Conservation (phyloP, 2,888 invertebrate genomes). For the Ommatoiulus sabulosus region DNA sequence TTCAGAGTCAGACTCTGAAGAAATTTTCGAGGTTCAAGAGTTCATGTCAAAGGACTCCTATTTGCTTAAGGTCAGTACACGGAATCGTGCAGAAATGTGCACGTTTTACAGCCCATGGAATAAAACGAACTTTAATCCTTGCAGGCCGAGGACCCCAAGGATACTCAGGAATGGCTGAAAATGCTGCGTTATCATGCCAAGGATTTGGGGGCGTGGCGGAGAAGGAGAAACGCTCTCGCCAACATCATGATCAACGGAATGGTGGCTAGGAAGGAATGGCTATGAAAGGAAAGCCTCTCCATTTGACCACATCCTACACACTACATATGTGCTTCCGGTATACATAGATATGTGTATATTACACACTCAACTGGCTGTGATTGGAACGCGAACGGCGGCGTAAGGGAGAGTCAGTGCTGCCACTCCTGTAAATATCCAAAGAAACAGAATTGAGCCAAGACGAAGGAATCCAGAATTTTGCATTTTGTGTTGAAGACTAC, state of each 20-base stretch:
- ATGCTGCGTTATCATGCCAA: slow-evolving; percentile 91
- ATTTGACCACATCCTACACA: slow-evolving; percentile 9
- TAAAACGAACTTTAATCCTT: slow-evolving; percentile 4
- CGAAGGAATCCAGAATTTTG: background rate
- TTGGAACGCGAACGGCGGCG: background rate
- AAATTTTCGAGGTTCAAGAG: slow-evolving; percentile 96
- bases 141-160: slow-evolving; percentile 89
- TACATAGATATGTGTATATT: slow-evolving; percentile 25
- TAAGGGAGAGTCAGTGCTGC: background rate
- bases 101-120: background rate
- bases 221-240: slow-evolving; percentile 91
- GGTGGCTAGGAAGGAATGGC: slow-evolving; percentile 59
- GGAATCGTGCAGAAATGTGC: background rate
- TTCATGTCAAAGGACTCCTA: slow-evolving; percentile 91
- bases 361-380: slow-evolving; percentile 39
- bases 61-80: slow-evolving; percentile 84
- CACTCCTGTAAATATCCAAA: slow-evolving; percentile 36
- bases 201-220: slow-evolving; percentile 92
- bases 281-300: slow-evolving; percentile 26
- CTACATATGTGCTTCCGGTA: slow-evolving; percentile 32
- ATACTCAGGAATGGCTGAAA: slow-evolving; percentile 90
- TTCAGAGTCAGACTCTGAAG: slow-evolving; percentile 89
- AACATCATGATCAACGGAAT: slow-evolving; percentile 88
- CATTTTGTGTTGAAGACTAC: background rate
- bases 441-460: background rate